These are phyloP conservation scores for Blera fallax DNA, from an alignment of 2,888 invertebrate genomes.

Conservation along the genomic window DNA sequence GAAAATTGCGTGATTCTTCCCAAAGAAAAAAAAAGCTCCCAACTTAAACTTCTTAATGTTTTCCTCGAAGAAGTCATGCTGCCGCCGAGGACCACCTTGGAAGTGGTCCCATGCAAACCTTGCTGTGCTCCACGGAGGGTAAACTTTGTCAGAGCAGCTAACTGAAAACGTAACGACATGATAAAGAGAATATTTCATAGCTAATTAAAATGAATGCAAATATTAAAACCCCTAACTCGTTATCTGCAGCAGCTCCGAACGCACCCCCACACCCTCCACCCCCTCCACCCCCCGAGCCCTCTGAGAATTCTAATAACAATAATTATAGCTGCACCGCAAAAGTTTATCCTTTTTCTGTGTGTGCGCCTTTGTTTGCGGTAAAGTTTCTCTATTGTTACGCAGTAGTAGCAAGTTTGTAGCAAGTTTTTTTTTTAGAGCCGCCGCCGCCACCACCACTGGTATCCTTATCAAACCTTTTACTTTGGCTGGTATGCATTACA, in stretches of 20 bases:
- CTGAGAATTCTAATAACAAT: conserved; percentile 55
- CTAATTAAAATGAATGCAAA: conserved; percentile 73
- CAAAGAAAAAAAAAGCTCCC: not conserved
- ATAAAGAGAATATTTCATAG: conserved; percentile 70
- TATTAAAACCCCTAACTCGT: conserved; percentile 48
- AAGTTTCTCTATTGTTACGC: conserved; percentile 54
- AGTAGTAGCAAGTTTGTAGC: conserved; percentile 3
- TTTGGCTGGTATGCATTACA: conserved; percentile 40
- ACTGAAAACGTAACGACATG: conserved; percentile 59
- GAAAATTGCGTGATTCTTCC: not conserved
- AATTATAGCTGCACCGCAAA: conserved; percentile 60
- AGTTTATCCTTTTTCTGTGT: conserved; percentile 46
- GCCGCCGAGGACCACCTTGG: not conserved
- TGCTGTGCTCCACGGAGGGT: not conserved
- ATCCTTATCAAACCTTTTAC: conserved; percentile 44
- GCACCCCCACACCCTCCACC: too few species aligned
- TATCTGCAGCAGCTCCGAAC: conserved; percentile 28
- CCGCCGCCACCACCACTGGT: not conserved
- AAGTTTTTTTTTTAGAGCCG: not conserved
- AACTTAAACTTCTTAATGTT: conserved; percentile 7
- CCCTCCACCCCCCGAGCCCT: conserved; percentile 23
- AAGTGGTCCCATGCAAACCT: too few species aligned
- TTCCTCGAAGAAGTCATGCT: not conserved
- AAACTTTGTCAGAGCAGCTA: conserved; percentile 34
- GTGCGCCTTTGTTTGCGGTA: conserved; percentile 39